phyloP scores from a whole-genome alignment of 1,140 invertebrate species.

The Bilobella aurantiaca region DNA sequence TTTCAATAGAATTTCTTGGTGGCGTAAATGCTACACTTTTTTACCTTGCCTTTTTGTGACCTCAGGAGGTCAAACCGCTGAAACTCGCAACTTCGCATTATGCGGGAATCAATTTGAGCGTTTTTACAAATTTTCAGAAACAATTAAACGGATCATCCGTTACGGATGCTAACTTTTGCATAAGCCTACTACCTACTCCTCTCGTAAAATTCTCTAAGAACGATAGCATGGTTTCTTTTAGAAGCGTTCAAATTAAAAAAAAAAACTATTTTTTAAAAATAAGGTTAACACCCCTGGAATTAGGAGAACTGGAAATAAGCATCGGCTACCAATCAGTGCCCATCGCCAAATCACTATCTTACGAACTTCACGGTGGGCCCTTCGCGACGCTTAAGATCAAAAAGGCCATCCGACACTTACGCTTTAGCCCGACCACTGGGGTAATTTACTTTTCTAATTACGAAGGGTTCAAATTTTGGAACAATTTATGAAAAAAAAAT shows the following conservation, averaged over 20 bases:
- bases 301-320: slow-evolving; percentile 22
- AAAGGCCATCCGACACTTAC: slow-evolving; percentile 23
- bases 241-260: neutral
- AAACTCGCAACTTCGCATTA: neutral
- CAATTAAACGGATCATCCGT: neutral
- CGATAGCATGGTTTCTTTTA: neutral
- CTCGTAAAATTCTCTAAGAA: neutral
- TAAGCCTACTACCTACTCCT: neutral
- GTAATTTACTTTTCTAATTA: neutral
- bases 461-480: neutral
- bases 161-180: neutral
- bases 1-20: neutral
- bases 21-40: neutral
- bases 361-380: slow-evolving; percentile 17
- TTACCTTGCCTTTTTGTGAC: neutral
- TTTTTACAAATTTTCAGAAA: neutral
- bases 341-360: neutral
- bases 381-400: slow-evolving; percentile 12
- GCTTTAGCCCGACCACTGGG: slow-evolving; percentile 16
- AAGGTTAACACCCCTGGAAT: slow-evolving; percentile 18
- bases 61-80: neutral
- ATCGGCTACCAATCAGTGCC: slow-evolving; percentile 14
- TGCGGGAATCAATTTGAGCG: neutral
- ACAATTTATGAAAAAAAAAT: neutral
- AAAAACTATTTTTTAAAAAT: neutral